A percentile compares a stretch with the other conserved stretches of the same genome.
Evolutionary conservation across 2,888 invertebrate species (phyloP).

Genomic region (Pristionchus japonicus): DNA sequence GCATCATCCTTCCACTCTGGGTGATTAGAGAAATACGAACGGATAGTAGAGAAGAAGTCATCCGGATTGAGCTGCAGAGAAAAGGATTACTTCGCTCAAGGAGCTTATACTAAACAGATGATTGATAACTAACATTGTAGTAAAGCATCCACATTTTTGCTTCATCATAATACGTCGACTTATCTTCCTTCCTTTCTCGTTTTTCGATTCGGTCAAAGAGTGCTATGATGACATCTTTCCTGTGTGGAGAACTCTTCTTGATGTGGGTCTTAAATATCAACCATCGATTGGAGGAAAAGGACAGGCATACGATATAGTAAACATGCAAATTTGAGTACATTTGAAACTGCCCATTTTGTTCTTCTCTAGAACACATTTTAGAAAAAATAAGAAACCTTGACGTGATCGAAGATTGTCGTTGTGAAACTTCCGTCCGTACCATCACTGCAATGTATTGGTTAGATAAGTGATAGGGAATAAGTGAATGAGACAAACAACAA

Average conservation of each 20-base stretch:
- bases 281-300: no score
- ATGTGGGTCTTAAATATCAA: background rate
- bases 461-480: background rate
- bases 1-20: background rate
- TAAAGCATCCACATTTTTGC: conserved; percentile 20
- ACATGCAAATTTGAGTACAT: no score
- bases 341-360: no score
- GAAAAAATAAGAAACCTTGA: background rate
- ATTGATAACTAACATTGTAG: background rate
- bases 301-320: no score
- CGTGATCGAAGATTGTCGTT: background rate
- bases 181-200: background rate
- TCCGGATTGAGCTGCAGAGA: background rate
- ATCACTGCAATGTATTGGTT: background rate
- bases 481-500: background rate
- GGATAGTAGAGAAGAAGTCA: background rate
- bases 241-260: background rate
- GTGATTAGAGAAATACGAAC: background rate
- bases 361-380: no score
- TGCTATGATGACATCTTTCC: conserved; percentile 19
- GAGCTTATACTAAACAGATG: no score
- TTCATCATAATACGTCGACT: background rate
- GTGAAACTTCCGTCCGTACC: background rate
- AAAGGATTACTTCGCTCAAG: background rate
- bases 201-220: conserved; percentile 1